A percentile compares a stretch with the other conserved stretches of the same genome.
phyloP scores from a whole-genome alignment of 1,140 invertebrate species.

The Drosophila ercepeae region DNA sequence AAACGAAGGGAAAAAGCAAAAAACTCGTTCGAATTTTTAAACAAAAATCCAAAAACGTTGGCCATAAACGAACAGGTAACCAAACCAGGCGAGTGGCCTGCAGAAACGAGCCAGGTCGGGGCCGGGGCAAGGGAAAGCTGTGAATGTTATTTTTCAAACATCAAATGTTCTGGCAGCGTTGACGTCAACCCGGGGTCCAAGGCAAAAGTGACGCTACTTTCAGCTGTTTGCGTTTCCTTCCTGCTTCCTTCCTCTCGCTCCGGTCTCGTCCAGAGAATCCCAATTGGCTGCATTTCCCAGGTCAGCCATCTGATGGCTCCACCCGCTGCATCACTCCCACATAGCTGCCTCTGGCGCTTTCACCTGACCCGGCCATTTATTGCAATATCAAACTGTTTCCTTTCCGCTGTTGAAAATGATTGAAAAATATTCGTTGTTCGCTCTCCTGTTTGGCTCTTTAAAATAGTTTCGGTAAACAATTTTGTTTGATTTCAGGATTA shows the following conservation, averaged over 20 bases:
- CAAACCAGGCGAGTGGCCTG: slow-evolving; percentile 36
- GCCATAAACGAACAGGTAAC: slow-evolving; percentile 50
- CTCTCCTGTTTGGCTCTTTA: slow-evolving; percentile 5
- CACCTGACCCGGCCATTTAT: slow-evolving; percentile 31
- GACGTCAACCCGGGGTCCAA: slow-evolving; percentile 54
- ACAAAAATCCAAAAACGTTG: slow-evolving; percentile 40
- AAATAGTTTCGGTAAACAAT: slow-evolving; percentile 3
- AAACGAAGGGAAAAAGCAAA: slow-evolving; percentile 17
- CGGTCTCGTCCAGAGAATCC: slow-evolving; percentile 9
- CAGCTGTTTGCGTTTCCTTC: slow-evolving; percentile 46
- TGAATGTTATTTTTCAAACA: slow-evolving; percentile 55
- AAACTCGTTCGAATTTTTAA: slow-evolving; percentile 48
- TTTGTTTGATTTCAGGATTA: slow-evolving; percentile 10
- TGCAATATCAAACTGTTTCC: slow-evolving; percentile 55
- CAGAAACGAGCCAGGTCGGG: too few species aligned
- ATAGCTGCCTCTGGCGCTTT: slow-evolving; percentile 25
- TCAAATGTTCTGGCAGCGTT: slow-evolving; percentile 51
- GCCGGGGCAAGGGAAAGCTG: too few species aligned
- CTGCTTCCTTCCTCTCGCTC: slow-evolving; percentile 5
- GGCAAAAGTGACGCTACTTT: slow-evolving; percentile 48
- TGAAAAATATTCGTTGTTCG: slow-evolving; percentile 65
- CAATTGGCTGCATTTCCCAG: slow-evolving; percentile 52
- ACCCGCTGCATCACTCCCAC: too few species aligned
- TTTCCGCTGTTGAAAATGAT: slow-evolving; percentile 54
- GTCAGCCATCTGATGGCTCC: slow-evolving; percentile 24